Evolutionary conservation across 2,797 vertebrate species (phyloP).

Genomic region (Clarias pachynema): DNA sequence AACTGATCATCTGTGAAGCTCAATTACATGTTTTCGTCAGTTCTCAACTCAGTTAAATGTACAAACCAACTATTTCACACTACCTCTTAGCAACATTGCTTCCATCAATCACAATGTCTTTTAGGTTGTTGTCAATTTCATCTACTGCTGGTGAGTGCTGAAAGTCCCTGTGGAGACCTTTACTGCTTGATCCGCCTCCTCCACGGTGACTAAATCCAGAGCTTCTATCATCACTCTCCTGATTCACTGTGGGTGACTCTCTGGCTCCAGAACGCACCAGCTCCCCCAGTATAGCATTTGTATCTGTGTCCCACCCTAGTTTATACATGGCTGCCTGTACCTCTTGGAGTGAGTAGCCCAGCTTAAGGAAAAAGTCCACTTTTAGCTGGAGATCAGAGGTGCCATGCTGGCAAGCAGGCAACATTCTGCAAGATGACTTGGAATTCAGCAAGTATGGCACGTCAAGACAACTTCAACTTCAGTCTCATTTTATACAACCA

Average conservation of each 20-base stretch:
- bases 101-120: constrained; percentile 91
- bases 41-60: not conserved
- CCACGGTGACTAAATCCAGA: constrained; percentile 68
- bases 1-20: not conserved
- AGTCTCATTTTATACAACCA: not conserved
- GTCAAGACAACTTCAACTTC: not conserved
- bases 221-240: constrained; percentile 61
- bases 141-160: constrained; percentile 41
- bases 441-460: constrained; percentile 12
- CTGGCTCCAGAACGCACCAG: constrained; percentile 79
- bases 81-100: constrained; percentile 99
- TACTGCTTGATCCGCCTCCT: constrained; percentile 62
- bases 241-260: constrained; percentile 20
- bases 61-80: not conserved
- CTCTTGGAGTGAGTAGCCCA: constrained; percentile 86
- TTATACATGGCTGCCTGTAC: constrained; percentile 82
- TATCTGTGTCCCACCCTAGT: constrained; percentile 84
- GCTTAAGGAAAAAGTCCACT: constrained; percentile 91
- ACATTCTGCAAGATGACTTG: constrained; percentile 59
- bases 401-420: constrained; percentile 51
- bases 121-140: constrained; percentile 73
- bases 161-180: constrained; percentile 14
- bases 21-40: not conserved
- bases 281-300: constrained; percentile 89
- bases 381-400: constrained; percentile 77